Evolutionary conservation across 1,140 invertebrate species (phyloP).

Genomic region (Drosophila hydei): DNA sequence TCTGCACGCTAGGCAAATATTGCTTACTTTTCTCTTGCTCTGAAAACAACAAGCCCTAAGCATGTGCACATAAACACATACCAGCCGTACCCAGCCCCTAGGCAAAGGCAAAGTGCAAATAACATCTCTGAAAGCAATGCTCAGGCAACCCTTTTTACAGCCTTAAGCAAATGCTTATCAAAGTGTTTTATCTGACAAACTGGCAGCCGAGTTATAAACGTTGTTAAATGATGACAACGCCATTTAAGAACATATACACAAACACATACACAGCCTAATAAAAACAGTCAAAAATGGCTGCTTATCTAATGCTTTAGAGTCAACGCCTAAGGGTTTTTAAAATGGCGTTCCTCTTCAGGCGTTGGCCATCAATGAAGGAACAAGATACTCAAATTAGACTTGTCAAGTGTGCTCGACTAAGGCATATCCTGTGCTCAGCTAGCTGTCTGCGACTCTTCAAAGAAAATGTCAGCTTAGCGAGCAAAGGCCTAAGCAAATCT

Average conservation of each 20-base stretch:
- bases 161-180: constrained; percentile 15
- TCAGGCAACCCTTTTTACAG: constrained; percentile 25
- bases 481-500: no score
- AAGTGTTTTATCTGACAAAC: constrained; percentile 1
- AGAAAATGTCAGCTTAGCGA: no score
- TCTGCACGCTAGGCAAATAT: no score
- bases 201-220: constrained; percentile 18
- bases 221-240: constrained; percentile 26
- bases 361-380: constrained; percentile 22
- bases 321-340: constrained; percentile 21
- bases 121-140: constrained; percentile 5
- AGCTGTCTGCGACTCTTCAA: no score
- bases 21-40: no score
- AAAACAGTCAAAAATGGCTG: constrained; percentile 36
- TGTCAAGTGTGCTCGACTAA: not conserved
- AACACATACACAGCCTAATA: constrained; percentile 12
- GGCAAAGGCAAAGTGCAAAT: not conserved
- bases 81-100: not conserved
- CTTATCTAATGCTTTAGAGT: constrained; percentile 18
- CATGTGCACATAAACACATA: not conserved
- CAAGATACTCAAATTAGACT: not conserved
- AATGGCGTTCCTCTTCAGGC: constrained; percentile 3
- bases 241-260: not conserved
- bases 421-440: not conserved
- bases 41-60: no score